A percentile compares a stretch with the other conserved stretches of the same genome.
Conservation (phyloP, 2,888 invertebrate genomes). For the Seira musarum region DNA sequence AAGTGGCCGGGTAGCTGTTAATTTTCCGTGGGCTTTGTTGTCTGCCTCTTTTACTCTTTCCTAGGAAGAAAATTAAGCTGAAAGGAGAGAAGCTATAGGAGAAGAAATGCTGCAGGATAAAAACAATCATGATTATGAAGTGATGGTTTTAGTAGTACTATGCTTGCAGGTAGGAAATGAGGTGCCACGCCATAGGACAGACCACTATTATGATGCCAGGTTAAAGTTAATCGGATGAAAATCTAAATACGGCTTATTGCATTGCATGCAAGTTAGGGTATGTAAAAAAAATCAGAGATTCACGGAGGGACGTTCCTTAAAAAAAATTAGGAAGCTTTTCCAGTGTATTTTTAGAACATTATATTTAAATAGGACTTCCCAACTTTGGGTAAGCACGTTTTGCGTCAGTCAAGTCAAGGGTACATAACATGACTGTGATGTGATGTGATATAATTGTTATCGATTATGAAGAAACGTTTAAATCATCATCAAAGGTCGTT, state of each 20-base stretch:
- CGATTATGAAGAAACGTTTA: too few relatives aligned
- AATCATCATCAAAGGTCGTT: too few relatives aligned
- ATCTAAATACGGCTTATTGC: background rate
- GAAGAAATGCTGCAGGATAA: background rate
- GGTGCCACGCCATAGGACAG: slow-evolving; percentile 1
- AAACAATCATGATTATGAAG: slow-evolving; percentile 1
- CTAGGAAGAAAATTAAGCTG: slow-evolving; percentile 1
- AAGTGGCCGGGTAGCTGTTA: slow-evolving; percentile 30
- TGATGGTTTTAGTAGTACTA: background rate
- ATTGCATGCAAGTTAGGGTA: too few relatives aligned
- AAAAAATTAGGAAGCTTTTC: too few relatives aligned
- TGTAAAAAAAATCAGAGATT: too few relatives aligned
- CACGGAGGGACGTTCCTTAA: too few relatives aligned
- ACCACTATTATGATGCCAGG: background rate
- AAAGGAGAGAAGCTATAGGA: background rate
- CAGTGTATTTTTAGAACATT: too few relatives aligned
- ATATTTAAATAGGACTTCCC: too few relatives aligned
- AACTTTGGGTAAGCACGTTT: too few relatives aligned
- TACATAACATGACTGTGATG: too few relatives aligned
- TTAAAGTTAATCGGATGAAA: background rate
- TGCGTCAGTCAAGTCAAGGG: too few relatives aligned
- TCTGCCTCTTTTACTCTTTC: slow-evolving; percentile 16
- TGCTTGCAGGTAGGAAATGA: slow-evolving; percentile 6
- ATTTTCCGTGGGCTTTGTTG: slow-evolving; percentile 31
- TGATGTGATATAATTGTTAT: too few relatives aligned